Evolutionary conservation across 2,797 vertebrate species (phyloP).

Genomic region (Myiothlypis coronata): DNA sequence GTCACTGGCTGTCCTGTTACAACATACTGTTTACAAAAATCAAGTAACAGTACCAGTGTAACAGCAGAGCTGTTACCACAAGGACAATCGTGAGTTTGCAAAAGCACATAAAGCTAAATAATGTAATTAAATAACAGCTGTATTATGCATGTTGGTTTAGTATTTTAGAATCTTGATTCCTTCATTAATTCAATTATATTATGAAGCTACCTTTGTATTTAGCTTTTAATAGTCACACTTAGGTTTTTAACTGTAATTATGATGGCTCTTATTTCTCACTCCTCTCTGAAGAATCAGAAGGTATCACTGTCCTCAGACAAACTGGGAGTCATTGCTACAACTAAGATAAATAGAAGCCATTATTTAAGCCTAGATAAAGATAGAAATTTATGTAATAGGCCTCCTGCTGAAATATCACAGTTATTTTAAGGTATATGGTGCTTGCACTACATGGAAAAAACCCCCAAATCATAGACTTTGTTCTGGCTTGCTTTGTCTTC

Average conservation of each 20-base stretch:
- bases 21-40: not conserved
- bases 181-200: not conserved
- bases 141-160: not conserved
- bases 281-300: not conserved
- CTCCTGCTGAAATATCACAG: not conserved
- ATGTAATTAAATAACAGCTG: not conserved
- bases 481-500: slow-evolving; percentile 47
- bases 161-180: not conserved
- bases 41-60: not conserved
- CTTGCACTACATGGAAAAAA: not conserved
- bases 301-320: slow-evolving; percentile 1
- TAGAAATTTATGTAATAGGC: not conserved
- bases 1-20: not conserved
- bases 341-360: slow-evolving; percentile 32
- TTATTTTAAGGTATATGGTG: not conserved
- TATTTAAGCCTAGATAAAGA: slow-evolving; percentile 6
- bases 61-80: not conserved
- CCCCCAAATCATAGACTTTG: not conserved
- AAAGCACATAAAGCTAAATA: not conserved
- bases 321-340: not conserved
- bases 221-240: not conserved
- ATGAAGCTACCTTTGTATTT: not conserved
- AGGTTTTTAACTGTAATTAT: not conserved
- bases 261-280: not conserved
- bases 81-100: not conserved